Evolutionary conservation across 2,113 vertebrate genomes (phyloP).

Genomic region (Emberiza fucata): DNA sequence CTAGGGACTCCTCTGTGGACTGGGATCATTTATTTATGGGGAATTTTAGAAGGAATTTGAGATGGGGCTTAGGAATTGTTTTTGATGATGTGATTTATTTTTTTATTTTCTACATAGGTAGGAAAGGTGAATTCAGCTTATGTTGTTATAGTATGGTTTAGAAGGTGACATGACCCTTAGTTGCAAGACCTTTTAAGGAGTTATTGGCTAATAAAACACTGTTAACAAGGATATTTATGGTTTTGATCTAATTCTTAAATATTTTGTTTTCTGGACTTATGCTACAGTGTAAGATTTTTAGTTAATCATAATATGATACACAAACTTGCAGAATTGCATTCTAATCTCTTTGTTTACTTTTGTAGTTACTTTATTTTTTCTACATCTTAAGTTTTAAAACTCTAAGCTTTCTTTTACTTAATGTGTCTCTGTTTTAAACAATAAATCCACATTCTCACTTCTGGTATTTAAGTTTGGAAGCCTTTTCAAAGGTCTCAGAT

Average conservation of each 20-base stretch:
- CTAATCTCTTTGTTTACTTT: neutral
- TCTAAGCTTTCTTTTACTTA: neutral
- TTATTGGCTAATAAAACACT: neutral
- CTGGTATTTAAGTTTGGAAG: neutral
- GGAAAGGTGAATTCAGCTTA: neutral
- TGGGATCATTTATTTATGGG: neutral
- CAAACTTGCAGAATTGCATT: neutral
- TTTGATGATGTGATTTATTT: neutral
- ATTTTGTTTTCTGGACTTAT: neutral
- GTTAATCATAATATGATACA: neutral
- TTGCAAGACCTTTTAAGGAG: neutral
- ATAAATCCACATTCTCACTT: neutral
- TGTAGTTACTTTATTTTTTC: neutral
- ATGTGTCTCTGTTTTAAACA: neutral
- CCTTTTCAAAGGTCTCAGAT: neutral
- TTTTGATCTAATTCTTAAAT: neutral
- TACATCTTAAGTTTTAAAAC: neutral
- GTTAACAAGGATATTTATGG: neutral
- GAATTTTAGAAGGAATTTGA: neutral
- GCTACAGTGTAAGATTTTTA: neutral
- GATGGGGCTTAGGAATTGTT: neutral
- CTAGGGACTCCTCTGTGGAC: neutral
- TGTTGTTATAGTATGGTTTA: neutral
- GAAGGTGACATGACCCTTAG: neutral
- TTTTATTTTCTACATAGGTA: neutral